A percentile compares a stretch with the other conserved stretches of the same genome.
Evolutionary conservation across 2,888 invertebrate species (phyloP).

Genomic region (Ommatoiulus sabulosus): DNA sequence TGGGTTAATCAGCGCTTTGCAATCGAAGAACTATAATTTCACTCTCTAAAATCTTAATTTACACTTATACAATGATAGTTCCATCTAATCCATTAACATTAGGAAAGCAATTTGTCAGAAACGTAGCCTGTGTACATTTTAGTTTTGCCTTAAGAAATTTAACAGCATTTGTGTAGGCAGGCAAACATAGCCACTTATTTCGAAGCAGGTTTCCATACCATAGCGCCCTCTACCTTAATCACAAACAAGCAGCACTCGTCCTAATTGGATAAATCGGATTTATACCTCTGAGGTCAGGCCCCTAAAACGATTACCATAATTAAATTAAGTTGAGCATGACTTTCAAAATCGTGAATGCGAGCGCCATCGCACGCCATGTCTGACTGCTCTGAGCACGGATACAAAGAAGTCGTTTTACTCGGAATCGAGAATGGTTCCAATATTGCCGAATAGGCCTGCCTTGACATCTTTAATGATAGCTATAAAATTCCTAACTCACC

Average conservation of each 20-base stretch:
- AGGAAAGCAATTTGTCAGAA: too few relatives aligned
- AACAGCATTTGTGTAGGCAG: too few relatives aligned
- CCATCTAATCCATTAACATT: too few relatives aligned
- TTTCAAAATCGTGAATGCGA: background rate
- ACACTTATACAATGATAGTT: too few relatives aligned
- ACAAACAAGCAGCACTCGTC: background rate
- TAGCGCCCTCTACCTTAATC: background rate
- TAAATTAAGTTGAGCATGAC: slow-evolving; percentile 46
- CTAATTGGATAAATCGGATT: background rate
- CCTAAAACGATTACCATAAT: slow-evolving; percentile 27
- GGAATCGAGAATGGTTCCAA: background rate
- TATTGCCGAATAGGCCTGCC: background rate
- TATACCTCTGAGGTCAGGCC: background rate
- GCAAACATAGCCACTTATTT: too few relatives aligned
- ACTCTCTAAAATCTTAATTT: too few relatives aligned
- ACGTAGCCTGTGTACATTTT: too few relatives aligned
- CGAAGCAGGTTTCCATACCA: background rate
- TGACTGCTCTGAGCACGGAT: background rate
- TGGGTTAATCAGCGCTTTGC: too few relatives aligned
- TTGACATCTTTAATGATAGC: slow-evolving; percentile 45
- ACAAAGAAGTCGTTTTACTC: background rate
- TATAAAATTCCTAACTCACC: background rate
- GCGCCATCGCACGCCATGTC: background rate
- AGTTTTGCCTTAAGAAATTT: too few relatives aligned
- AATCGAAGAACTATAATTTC: too few relatives aligned